Evolutionary conservation across 2,113 vertebrate genomes (phyloP), one percentile per base, ranked within the genome.

Genomic region (Apodemus speciosus): DNA sequence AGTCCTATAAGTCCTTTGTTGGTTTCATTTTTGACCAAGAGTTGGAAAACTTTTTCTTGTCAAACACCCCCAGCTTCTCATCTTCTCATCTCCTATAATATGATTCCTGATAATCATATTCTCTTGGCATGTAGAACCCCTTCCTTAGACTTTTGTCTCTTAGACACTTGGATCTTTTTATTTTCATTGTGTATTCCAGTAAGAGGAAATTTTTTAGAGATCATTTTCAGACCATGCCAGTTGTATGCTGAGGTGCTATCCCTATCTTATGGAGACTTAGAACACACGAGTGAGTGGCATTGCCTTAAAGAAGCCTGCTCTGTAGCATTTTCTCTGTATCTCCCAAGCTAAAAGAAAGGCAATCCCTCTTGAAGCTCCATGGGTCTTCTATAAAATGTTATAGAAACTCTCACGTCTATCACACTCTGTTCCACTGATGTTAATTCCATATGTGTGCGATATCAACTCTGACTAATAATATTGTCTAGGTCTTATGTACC

Each of bases 11-110:
- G 56, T 9, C 38, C 20, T 77, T 30, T 10, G 27, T 58, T 77
- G 23, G 71, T 53, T 92, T 94, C 76, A 60, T 53, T 62, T 93
- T 84, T 92, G 62, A 66, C 75, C 51, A 92, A 87, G 0, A 30
- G 68, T 90, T 92, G 35, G 38, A 93, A 92, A 94, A 64, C 6
- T 58, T 3, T 21, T 13, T 87, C 38, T 56, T 35, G 10, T 89
- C 46, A 88, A 92, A 85, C n/a, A 60, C 3, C 35, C 35, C n/a
- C 40, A 13, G 6, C 38, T 81, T 81, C 10, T 86, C 21, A 32
- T 56, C 56, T 40, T 76, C 9, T 75, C 1, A 15, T 49, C 13
- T n/a, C 32, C 66, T 49, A 66, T 16, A 13, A 11, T 27, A 15
- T 69, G 62, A 76, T 25, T 16, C 9, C 32, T 77, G 58, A 32